Evolutionary conservation across 2,888 invertebrate genomes (phyloP).

Genomic region (Abrostola triplasia): DNA sequence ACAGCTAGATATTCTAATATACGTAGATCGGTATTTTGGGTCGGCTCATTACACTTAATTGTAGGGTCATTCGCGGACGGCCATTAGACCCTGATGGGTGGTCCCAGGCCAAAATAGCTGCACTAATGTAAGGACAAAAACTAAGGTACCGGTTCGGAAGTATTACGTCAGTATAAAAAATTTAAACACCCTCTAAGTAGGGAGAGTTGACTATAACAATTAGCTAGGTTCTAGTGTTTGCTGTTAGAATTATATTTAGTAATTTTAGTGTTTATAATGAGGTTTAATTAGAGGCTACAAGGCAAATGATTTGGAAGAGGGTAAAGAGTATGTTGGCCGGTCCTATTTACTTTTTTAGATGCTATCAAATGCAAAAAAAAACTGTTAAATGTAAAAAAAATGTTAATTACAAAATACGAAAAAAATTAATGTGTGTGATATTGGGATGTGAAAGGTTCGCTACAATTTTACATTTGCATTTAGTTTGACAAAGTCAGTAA

Average conservation of each 20-base stretch:
- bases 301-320: not conserved
- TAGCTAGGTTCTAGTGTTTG: slow-evolving; percentile 13
- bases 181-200: slow-evolving; percentile 47
- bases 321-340: too few species aligned
- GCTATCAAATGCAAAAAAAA: too few species aligned
- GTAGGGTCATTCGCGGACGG: slow-evolving; percentile 85
- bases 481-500: too few species aligned
- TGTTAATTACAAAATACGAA: too few species aligned
- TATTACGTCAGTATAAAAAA: slow-evolving; percentile 60
- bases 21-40: slow-evolving; percentile 70
- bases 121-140: slow-evolving; percentile 75
- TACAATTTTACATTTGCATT: too few species aligned
- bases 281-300: not conserved
- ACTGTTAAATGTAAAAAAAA: too few species aligned
- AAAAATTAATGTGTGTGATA: too few species aligned
- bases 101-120: slow-evolving; percentile 75
- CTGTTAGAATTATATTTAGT: slow-evolving; percentile 8
- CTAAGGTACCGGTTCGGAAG: slow-evolving; percentile 66
- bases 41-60: slow-evolving; percentile 87
- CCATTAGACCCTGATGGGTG: slow-evolving; percentile 77
- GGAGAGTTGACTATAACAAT: slow-evolving; percentile 44
- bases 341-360: too few species aligned
- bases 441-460: too few species aligned
- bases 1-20: slow-evolving; percentile 67
- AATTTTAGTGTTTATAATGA: slow-evolving; percentile 20